Conservation (phyloP, 2,888 invertebrate genomes). For the Elegia similella region DNA sequence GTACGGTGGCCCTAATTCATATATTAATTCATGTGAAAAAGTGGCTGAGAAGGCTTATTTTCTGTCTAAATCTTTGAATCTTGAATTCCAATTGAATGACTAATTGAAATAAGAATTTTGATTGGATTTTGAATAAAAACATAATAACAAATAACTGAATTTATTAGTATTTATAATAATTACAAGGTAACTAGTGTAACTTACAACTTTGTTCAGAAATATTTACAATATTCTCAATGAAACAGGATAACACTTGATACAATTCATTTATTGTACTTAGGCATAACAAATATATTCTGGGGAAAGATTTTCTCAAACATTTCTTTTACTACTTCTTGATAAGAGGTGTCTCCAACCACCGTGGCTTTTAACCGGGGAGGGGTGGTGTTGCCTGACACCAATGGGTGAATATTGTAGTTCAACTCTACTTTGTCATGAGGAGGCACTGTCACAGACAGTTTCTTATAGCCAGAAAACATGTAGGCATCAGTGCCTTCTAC, state of each 20-base stretch:
- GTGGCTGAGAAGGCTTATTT: no score
- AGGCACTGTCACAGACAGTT: constrained; percentile 83
- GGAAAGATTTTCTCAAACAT: constrained; percentile 77
- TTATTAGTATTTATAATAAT: constrained; percentile 63
- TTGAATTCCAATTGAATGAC: no score
- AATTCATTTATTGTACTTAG: constrained; percentile 75
- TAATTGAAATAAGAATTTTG: neutral
- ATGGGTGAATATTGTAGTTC: constrained; percentile 90
- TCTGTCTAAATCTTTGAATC: no score
- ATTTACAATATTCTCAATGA: constrained; percentile 62
- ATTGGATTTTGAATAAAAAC: constrained; percentile 30
- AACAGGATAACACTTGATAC: constrained; percentile 44
- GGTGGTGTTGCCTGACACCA: constrained; percentile 87
- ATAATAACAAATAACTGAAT: constrained; percentile 62
- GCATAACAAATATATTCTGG: constrained; percentile 77
- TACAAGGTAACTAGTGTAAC: constrained; percentile 64
- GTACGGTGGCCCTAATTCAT: no score
- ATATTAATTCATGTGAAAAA: no score
- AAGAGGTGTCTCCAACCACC: constrained; percentile 63
- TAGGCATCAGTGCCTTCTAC: constrained; percentile 94
- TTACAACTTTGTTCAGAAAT: constrained; percentile 67
- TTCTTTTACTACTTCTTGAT: constrained; percentile 65
- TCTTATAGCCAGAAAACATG: constrained; percentile 97
- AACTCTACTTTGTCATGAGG: constrained; percentile 83
- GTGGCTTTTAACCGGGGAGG: constrained; percentile 83